phyloP scores from a whole-genome alignment of 2,113 vertebrate genomes.

The Nibea coibor region DNA sequence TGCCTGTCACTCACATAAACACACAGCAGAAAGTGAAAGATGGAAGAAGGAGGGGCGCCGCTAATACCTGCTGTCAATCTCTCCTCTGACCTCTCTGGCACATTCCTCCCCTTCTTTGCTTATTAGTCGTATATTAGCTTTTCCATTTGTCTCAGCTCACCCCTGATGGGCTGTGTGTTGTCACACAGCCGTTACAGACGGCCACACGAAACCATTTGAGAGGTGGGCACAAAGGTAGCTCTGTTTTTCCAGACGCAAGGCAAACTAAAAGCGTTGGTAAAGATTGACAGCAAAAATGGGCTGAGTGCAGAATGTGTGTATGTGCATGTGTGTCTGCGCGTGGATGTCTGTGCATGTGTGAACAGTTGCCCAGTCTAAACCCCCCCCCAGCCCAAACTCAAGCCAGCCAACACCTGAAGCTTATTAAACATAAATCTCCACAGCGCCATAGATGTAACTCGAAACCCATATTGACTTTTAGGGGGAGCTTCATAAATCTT shows the following conservation, averaged over 20 bases:
- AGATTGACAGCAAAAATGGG: constrained; percentile 71
- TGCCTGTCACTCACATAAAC: constrained; percentile 58
- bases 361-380: constrained; percentile 37
- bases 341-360: background rate
- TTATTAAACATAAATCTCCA: constrained; percentile 87
- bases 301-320: constrained; percentile 33
- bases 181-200: constrained; percentile 39
- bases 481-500: constrained; percentile 83
- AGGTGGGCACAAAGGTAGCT: constrained; percentile 80
- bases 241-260: constrained; percentile 77
- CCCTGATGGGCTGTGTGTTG: constrained; percentile 68
- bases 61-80: constrained; percentile 73
- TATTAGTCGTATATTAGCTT: constrained; percentile 78
- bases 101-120: constrained; percentile 74
- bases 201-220: constrained; percentile 51
- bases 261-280: constrained; percentile 70
- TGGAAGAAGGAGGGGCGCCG: constrained; percentile 8
- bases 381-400: constrained; percentile 28
- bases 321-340: constrained; percentile 12
- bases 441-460: constrained; percentile 78
- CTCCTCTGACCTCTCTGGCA: constrained; percentile 56
- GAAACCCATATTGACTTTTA: constrained; percentile 85
- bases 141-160: constrained; percentile 75
- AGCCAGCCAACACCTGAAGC: constrained; percentile 84
- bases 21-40: constrained; percentile 42